Percentiles rank a stretch among this genome's conserved stretches.
These are phyloP conservation scores for Fukomys damarensis DNA, from an alignment of 2,113 vertebrate genomes.

Conservation along the genomic window DNA sequence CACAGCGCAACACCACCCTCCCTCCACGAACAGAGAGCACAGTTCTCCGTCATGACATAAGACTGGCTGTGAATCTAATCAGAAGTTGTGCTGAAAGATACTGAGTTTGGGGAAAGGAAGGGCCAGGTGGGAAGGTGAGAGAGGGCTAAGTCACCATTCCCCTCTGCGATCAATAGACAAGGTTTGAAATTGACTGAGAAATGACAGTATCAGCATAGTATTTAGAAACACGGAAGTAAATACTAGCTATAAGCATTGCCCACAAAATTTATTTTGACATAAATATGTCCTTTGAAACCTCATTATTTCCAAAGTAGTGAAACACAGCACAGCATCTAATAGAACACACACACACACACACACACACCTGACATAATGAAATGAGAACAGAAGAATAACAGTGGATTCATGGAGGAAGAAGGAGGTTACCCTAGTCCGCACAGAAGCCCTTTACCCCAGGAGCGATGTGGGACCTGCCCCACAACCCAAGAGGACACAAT, in stretches of 20 bases:
- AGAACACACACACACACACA: neutral
- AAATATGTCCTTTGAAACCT: constrained; percentile 19
- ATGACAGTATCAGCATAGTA: neutral
- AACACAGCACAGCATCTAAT: neutral
- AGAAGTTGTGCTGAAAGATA: constrained; percentile 15
- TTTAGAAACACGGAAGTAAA: constrained; percentile 1
- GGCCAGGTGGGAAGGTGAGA: neutral
- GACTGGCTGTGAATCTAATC: constrained; percentile 24
- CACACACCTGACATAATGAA: neutral
- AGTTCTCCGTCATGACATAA: constrained; percentile 16
- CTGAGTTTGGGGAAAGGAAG: neutral
- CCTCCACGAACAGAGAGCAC: neutral
- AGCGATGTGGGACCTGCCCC: neutral
- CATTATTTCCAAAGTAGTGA: neutral
- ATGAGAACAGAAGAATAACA: neutral
- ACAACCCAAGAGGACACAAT: neutral
- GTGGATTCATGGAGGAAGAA: neutral
- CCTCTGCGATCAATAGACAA: neutral
- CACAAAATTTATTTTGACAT: neutral
- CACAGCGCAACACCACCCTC: neutral
- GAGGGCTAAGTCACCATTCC: neutral
- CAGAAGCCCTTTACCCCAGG: neutral
- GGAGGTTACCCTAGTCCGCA: neutral
- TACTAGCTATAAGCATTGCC: neutral
- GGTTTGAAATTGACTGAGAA: neutral